phyloP scores from a whole-genome alignment of 2,797 vertebrate genomes.

The Lates japonicus region DNA sequence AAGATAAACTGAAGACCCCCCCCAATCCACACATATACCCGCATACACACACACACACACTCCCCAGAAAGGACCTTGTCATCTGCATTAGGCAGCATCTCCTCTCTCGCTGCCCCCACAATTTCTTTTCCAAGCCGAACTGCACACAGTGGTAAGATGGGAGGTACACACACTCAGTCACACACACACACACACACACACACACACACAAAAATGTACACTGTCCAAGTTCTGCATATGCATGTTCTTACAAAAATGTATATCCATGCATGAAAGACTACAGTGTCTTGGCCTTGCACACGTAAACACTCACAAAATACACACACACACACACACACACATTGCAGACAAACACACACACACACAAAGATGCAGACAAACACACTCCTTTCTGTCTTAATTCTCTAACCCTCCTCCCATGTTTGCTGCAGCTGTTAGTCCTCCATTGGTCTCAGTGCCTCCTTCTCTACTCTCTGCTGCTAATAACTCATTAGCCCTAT shows the following conservation, averaged over 20 bases:
- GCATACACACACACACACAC: constrained; percentile 45
- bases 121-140: constrained; percentile 34
- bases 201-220: background rate
- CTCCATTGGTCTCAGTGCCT: constrained; percentile 59
- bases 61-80: constrained; percentile 76
- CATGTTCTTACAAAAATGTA: background rate
- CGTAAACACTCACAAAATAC: no score
- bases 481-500: constrained; percentile 83
- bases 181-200: constrained; percentile 19
- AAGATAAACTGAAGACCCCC: constrained; percentile 84
- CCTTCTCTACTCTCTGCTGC: constrained; percentile 58
- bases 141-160: constrained; percentile 27
- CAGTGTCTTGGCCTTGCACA: no score
- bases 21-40: background rate
- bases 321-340: constrained; percentile 3
- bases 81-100: constrained; percentile 85
- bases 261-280: background rate
- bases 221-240: background rate
- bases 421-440: constrained; percentile 86
- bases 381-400: constrained; percentile 35
- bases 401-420: constrained; percentile 41
- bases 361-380: background rate
- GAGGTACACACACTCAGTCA: constrained; percentile 12
- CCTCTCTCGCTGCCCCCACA: constrained; percentile 35
- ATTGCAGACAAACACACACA: constrained; percentile 11